A percentile compares a stretch with the other conserved stretches of the same genome.
Conservation (phyloP, 2,888 invertebrate genomes). For the Drosophila acutilabella region DNA sequence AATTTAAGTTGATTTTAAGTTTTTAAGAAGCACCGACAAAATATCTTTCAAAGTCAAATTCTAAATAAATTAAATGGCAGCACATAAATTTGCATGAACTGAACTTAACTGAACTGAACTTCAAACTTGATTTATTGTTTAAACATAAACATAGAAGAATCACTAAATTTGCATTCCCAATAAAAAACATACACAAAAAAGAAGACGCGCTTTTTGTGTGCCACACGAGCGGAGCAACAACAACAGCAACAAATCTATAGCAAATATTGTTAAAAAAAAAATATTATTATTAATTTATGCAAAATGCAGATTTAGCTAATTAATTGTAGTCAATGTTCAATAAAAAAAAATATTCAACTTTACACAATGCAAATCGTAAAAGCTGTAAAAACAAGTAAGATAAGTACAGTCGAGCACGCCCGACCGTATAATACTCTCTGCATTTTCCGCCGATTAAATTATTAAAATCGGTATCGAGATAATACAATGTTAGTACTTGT, state of each 20-base stretch:
- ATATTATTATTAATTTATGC: slow-evolving; percentile 75
- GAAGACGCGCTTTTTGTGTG: slow-evolving; percentile 54
- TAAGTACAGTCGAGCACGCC: too few relatives aligned
- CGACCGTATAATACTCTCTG: too few relatives aligned
- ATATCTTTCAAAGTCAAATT: slow-evolving; percentile 60
- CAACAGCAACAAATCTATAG: slow-evolving; percentile 12
- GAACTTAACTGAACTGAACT: slow-evolving; percentile 27
- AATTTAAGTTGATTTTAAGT: slow-evolving; percentile 37
- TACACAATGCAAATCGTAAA: slow-evolving; percentile 71
- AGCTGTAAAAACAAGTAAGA: too few relatives aligned
- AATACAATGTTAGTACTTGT: too few relatives aligned
- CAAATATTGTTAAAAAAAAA: slow-evolving; percentile 57
- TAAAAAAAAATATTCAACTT: slow-evolving; percentile 64
- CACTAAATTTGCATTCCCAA: slow-evolving; percentile 50
- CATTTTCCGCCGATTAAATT: too few relatives aligned
- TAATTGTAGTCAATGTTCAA: slow-evolving; percentile 76
- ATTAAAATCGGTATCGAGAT: too few relatives aligned
- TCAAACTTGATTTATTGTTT: slow-evolving; percentile 65
- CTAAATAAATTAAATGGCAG: slow-evolving; percentile 44
- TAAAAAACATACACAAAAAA: slow-evolving; percentile 12
- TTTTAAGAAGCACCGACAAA: slow-evolving; percentile 54
- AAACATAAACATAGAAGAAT: slow-evolving; percentile 40
- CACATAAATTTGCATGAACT: slow-evolving; percentile 43
- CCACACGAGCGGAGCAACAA: slow-evolving; percentile 21
- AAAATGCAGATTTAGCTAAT: slow-evolving; percentile 77